These are phyloP conservation scores for Aradophagus sp. DNA, from an alignment of 1,140 invertebrate species.

Conservation along the genomic window DNA sequence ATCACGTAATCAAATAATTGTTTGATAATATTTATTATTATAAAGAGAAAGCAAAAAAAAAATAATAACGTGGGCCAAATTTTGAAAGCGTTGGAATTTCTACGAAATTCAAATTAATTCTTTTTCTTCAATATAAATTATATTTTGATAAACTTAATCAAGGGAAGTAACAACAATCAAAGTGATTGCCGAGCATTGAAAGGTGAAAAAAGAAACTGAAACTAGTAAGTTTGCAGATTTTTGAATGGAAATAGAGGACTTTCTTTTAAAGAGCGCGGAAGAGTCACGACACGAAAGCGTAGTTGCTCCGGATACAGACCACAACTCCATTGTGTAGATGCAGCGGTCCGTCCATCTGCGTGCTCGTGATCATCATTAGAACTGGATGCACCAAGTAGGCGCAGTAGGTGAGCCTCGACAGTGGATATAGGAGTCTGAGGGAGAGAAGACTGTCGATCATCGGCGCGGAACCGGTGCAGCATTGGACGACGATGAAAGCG, in stretches of 20 bases:
- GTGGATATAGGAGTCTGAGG: conserved; percentile 85
- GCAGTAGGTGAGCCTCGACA: conserved; percentile 92
- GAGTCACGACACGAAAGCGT: no score
- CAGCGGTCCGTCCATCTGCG: conserved; percentile 84
- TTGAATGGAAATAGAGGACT: not conserved
- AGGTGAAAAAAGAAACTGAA: no score
- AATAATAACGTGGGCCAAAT: no score
- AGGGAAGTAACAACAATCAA: no score
- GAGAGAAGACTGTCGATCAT: conserved; percentile 85
- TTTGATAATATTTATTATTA: no score
- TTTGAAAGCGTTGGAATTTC: no score
- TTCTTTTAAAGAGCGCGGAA: not conserved
- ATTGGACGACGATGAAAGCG: conserved; percentile 88
- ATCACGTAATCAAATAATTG: no score
- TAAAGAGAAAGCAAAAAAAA: no score
- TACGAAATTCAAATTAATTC: no score
- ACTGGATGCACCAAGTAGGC: conserved; percentile 93
- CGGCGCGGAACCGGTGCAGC: conserved; percentile 84
- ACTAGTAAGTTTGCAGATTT: not conserved
- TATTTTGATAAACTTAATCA: no score
- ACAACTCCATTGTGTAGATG: conserved; percentile 84
- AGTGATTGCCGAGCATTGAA: no score
- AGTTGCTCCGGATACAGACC: conserved; percentile 70
- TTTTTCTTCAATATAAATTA: no score
- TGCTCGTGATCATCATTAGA: conserved; percentile 85